Base-by-base conservation (phyloP, 2,888 invertebrate genomes). In the Clanis bilineata region DNA sequence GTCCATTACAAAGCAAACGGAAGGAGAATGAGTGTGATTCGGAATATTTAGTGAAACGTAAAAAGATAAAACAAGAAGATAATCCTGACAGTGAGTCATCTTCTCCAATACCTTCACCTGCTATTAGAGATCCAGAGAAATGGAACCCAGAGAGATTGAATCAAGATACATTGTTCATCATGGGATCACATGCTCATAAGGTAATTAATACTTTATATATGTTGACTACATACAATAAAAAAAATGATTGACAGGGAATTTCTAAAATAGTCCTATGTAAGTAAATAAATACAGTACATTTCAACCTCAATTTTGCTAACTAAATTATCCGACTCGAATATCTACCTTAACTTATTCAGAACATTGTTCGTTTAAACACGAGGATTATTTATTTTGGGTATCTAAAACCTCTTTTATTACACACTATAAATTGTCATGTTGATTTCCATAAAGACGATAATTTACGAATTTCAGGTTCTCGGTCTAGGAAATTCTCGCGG, bases 401-500 rank as follows among this genome's bases (percentile, higher is more conserved):
- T n/a, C n/a, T n/a, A n/a, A n/a, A n/a, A n/a, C n/a, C n/a, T n/a
- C n/a, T n/a, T n/a, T n/a, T n/a, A n/a, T n/a, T n/a, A n/a, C n/a
- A n/a, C n/a, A n/a, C n/a, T n/a, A n/a, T n/a, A n/a, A n/a, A n/a
- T n/a, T n/a, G n/a, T n/a, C n/a, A n/a, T n/a, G n/a, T n/a, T n/a
- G n/a, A n/a, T n/a, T n/a, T n/a, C n/a, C n/a, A n/a, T n/a, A n/a
- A n/a, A n/a, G n/a, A n/a, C n/a, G 41, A 28, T 2, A n/a, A 36
- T 58, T 12, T 44, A 12, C 38, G 41, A 25, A 4, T 74, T 79
- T 12, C 67, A 92, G 92, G 95, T 95, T 15, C 85, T 96, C 57
- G 96, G 96, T 1, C 93, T 96, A 68, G 96, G 96, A 9, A 95
- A 95, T 70, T 95, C 96, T 0, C 91, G 96, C 66, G 96, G 96